These are phyloP conservation scores for Luperina nickerlii DNA, from an alignment of 2,888 invertebrate genomes.

Conservation along the genomic window DNA sequence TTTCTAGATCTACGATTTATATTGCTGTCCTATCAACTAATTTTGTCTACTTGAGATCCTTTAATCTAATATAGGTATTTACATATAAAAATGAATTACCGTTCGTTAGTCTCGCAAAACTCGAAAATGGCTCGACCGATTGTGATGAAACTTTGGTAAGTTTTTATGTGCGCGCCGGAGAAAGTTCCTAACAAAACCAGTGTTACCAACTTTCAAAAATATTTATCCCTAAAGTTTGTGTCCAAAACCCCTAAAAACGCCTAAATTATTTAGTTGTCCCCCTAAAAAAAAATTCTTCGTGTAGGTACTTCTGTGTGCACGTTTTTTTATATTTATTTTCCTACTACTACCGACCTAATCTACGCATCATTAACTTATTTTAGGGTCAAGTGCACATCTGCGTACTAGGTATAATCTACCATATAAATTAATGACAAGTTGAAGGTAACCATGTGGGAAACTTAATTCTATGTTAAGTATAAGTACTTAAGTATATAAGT, in stretches of 20 bases:
- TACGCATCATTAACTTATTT: conserved; percentile 44
- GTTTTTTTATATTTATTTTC: no score
- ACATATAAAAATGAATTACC: background rate
- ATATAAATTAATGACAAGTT: conserved; percentile 50
- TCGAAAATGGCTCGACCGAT: no score
- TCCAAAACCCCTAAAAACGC: no score
- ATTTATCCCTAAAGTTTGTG: no score
- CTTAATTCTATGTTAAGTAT: background rate
- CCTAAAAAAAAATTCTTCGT: no score
- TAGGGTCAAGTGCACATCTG: conserved; percentile 63
- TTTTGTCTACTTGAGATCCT: background rate
- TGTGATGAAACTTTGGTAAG: no score
- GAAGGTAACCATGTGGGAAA: conserved; percentile 44
- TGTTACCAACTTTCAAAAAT: no score
- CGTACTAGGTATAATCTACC: conserved; percentile 6
- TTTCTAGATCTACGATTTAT: background rate
- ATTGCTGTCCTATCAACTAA: background rate
- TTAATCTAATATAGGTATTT: background rate
- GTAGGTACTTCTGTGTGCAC: no score
- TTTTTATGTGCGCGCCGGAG: no score
- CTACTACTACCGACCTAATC: background rate
- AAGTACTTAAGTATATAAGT: no score
- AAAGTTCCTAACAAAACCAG: background rate
- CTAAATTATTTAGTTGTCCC: no score
- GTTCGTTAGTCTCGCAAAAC: no score